Evolutionary conservation across 1,140 invertebrate species (phyloP).

Genomic region (Nymphalis io): DNA sequence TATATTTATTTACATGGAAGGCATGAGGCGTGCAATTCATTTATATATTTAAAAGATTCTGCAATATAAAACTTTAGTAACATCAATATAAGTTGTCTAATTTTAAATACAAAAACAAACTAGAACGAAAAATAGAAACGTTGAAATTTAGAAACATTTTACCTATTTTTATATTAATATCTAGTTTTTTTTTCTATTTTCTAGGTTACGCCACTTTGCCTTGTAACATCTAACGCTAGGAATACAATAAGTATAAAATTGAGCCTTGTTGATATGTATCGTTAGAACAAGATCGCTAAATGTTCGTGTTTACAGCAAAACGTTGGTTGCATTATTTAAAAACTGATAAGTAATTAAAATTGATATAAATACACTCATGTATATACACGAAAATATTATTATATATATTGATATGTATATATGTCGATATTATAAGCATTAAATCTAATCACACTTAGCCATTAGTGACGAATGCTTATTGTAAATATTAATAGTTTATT

Average conservation of each 20-base stretch:
- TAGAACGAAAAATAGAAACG: constrained; percentile 21
- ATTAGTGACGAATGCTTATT: background rate
- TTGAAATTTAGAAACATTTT: constrained; percentile 41
- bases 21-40: constrained; percentile 60
- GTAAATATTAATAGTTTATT: background rate
- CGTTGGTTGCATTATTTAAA: background rate
- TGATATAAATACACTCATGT: background rate
- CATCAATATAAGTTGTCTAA: constrained; percentile 29
- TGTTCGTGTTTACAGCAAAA: constrained; percentile 18
- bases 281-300: constrained; percentile 39
- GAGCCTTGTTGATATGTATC: constrained; percentile 78
- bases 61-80: constrained; percentile 24
- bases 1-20: constrained; percentile 74
- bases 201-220: constrained; percentile 58
- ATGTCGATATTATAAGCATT: background rate
- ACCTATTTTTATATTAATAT: constrained; percentile 46
- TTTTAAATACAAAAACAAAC: constrained; percentile 39
- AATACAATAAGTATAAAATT: constrained; percentile 77
- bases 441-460: constrained; percentile 1
- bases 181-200: constrained; percentile 34
- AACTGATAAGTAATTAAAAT: background rate
- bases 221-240: constrained; percentile 63
- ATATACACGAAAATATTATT: constrained; percentile 4
- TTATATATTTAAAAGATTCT: constrained; percentile 33
- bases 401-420: background rate